Conservation (phyloP, 2,888 invertebrate species). For the Beris morrisii region DNA sequence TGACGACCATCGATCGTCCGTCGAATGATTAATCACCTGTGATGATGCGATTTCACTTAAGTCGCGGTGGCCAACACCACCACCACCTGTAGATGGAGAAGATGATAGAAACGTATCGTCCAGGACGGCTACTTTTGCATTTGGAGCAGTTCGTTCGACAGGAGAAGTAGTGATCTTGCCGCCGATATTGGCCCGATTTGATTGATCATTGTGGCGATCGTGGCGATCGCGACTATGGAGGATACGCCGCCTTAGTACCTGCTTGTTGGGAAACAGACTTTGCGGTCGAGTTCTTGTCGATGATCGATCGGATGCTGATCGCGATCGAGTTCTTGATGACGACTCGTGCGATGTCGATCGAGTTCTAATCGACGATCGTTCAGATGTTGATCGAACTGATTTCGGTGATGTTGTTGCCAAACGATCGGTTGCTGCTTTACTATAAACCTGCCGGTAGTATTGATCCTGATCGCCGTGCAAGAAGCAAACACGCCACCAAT, state of each 20-base stretch:
- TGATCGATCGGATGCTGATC: slow-evolving; percentile 19
- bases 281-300: slow-evolving; percentile 20
- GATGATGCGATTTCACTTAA: slow-evolving; percentile 21
- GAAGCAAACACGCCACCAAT: slow-evolving; percentile 91
- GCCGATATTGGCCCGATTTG: slow-evolving; percentile 38
- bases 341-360: neutral
- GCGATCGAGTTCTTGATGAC: slow-evolving; percentile 35
- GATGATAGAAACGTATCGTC: slow-evolving; percentile 55
- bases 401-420: slow-evolving; percentile 52
- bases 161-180: slow-evolving; percentile 28
- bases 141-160: slow-evolving; percentile 40
- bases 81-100: neutral
- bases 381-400: slow-evolving; percentile 32
- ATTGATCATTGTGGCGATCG: slow-evolving; percentile 35
- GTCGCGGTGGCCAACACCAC: neutral
- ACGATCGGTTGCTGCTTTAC: slow-evolving; percentile 59
- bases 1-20: slow-evolving; percentile 12
- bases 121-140: slow-evolving; percentile 53
- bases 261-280: slow-evolving; percentile 28
- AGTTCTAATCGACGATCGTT: slow-evolving; percentile 32
- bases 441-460: slow-evolving; percentile 81
- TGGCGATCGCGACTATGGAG: slow-evolving; percentile 1
- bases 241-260: slow-evolving; percentile 18
- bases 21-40: slow-evolving; percentile 17
- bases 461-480: slow-evolving; percentile 85